These are phyloP conservation scores for Heliconius ethilla DNA, from an alignment of 2,888 invertebrate species.

Conservation along the genomic window DNA sequence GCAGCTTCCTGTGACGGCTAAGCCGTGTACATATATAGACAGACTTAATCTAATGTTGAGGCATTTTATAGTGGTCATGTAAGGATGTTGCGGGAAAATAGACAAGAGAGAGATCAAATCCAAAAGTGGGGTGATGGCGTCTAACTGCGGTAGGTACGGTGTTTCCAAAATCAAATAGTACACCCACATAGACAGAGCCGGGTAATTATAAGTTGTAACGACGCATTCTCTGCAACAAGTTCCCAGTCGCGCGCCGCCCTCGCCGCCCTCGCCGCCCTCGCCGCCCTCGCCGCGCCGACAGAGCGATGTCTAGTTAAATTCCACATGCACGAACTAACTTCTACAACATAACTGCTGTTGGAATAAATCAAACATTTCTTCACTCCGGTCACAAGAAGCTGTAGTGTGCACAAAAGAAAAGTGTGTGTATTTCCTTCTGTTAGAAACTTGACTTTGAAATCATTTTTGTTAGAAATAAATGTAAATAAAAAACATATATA, in stretches of 20 bases:
- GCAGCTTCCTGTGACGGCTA: no score
- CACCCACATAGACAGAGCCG: not conserved
- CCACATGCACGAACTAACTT: slow-evolving; percentile 27
- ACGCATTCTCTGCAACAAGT: slow-evolving; percentile 10
- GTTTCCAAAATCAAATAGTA: not conserved
- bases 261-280: not conserved
- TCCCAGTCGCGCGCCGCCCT: not conserved
- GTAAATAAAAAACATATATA: not conserved
- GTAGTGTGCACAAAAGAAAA: not conserved
- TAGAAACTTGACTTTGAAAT: not conserved
- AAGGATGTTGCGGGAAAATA: no score
- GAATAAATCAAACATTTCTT: slow-evolving; percentile 12
- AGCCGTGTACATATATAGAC: no score
- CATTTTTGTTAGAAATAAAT: not conserved
- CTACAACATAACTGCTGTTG: not conserved
- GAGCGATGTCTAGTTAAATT: slow-evolving; percentile 24
- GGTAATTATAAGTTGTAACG: slow-evolving; percentile 14
- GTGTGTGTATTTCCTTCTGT: not conserved
- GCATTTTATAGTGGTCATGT: no score
- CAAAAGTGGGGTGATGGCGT: no score
- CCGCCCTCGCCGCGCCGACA: not conserved
- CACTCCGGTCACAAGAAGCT: not conserved
- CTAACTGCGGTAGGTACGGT: no score
- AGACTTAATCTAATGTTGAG: no score
- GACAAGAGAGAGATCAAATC: no score